Conservation (phyloP, 2,888 invertebrate genomes). For the Agrotis exclamationis region DNA sequence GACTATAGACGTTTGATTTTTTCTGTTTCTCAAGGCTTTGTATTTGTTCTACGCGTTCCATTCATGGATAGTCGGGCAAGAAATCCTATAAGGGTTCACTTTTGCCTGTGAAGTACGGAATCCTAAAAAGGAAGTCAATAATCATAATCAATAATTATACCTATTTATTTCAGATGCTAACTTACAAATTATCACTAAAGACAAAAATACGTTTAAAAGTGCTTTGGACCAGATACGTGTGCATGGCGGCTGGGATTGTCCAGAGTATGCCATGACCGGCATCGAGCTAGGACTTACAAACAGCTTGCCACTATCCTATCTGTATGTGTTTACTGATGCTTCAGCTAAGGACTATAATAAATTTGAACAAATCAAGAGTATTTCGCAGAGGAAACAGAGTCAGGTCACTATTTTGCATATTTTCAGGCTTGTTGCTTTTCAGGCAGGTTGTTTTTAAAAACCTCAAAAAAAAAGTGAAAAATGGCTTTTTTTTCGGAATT, state of each 20-base stretch:
- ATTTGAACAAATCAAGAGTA: slow-evolving; percentile 69
- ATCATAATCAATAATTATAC: no score
- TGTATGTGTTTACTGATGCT: slow-evolving; percentile 84
- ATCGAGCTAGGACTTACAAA: slow-evolving; percentile 73
- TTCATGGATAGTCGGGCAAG: no score
- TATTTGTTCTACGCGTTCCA: no score
- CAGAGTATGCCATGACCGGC: slow-evolving; percentile 78
- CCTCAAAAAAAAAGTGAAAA: not conserved
- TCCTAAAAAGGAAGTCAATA: no score
- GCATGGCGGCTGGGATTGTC: slow-evolving; percentile 73
- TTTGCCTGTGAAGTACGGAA: no score
- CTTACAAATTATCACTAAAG: slow-evolving; percentile 66
- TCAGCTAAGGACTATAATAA: slow-evolving; percentile 72
- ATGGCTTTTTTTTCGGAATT: no score
- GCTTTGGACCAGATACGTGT: slow-evolving; percentile 64
- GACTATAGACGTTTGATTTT: no score
- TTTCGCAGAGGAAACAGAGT: slow-evolving; percentile 73
- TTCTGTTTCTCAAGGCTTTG: no score
- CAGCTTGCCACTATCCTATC: slow-evolving; percentile 74
- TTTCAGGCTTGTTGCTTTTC: no score
- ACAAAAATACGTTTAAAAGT: slow-evolving; percentile 68
- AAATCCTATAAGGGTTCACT: no score
- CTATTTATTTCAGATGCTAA: slow-evolving; percentile 61
- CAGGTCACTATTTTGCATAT: slow-evolving; percentile 27
- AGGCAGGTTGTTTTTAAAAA: not conserved